Evolutionary conservation across 92 coral and sea anemone genomes (phyloP).

Genomic region (Epizoanthus stellaris): DNA sequence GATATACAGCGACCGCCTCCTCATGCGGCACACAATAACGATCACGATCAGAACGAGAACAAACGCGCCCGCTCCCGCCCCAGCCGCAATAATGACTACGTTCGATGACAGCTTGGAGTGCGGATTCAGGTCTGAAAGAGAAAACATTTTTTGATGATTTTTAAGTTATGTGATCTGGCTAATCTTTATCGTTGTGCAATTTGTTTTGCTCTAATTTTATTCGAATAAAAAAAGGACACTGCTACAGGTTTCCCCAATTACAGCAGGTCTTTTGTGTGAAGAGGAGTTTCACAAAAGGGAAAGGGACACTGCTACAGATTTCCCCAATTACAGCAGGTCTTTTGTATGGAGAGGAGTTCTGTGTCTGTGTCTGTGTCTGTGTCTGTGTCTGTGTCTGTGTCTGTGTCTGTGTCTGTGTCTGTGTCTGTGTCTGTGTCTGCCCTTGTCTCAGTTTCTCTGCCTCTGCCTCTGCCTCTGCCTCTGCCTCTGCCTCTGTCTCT

Average conservation of each 20-base stretch:
- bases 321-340: too few relatives aligned
- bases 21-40: slow-evolving; percentile 38
- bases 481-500: background rate
- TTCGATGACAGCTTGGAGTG: background rate
- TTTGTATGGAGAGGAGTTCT: too few relatives aligned
- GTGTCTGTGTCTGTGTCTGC: background rate
- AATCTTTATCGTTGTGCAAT: background rate
- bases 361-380: too few relatives aligned
- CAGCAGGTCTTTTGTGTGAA: too few relatives aligned
- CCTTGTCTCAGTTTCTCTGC: background rate
- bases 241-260: too few relatives aligned
- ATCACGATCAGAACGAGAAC: slow-evolving; percentile 18
- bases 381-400: too few relatives aligned
- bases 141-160: background rate
- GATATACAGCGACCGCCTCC: slow-evolving; percentile 20
- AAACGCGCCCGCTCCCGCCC: background rate
- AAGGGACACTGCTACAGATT: too few relatives aligned
- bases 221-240: background rate
- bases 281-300: too few relatives aligned
- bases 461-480: background rate
- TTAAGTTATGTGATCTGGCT: background rate
- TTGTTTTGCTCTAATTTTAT: background rate
- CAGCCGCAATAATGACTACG: background rate
- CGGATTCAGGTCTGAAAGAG: slow-evolving; percentile 1
- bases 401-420: background rate